These are phyloP conservation scores for Erethizon dorsatum DNA, from an alignment of 2,797 vertebrate genomes.

Conservation along the genomic window DNA sequence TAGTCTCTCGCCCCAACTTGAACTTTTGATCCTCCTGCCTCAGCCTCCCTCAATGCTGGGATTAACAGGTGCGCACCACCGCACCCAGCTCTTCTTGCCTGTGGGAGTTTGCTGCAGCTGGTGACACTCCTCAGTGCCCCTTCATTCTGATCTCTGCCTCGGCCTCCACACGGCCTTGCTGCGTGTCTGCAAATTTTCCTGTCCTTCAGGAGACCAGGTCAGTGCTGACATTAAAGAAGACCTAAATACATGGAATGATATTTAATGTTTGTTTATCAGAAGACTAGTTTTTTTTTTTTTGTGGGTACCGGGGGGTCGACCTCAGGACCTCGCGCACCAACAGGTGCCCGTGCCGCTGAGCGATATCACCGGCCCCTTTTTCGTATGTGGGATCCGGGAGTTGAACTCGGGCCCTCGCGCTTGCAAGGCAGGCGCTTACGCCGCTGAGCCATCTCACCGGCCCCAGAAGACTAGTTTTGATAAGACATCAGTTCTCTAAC, in stretches of 20 bases:
- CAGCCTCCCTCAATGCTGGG: not conserved
- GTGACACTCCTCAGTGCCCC: not conserved
- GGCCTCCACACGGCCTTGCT: not conserved
- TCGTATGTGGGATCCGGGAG: too few relatives aligned
- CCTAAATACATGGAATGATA: not conserved
- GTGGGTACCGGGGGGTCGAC: too few relatives aligned
- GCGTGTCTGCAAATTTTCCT: not conserved
- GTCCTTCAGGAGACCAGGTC: not conserved
- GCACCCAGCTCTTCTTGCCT: not conserved
- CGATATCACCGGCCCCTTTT: too few relatives aligned
- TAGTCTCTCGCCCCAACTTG: not conserved
- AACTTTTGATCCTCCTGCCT: not conserved
- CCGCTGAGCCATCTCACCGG: too few relatives aligned
- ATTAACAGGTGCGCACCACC: not conserved
- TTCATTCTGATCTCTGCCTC: not conserved
- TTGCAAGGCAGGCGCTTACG: too few relatives aligned
- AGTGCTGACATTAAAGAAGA: not conserved
- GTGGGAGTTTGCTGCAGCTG: not conserved
- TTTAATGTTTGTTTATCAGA: not conserved
- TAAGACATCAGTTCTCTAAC: not conserved
- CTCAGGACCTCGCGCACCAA: too few relatives aligned
- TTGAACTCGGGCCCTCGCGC: too few relatives aligned
- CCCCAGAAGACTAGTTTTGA: slow-evolving; percentile 6
- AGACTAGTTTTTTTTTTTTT: slow-evolving; percentile 32
- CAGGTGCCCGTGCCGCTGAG: too few relatives aligned